Base-by-base conservation (phyloP, 2,888 invertebrate species). In the Blastobasis lacticolella region DNA sequence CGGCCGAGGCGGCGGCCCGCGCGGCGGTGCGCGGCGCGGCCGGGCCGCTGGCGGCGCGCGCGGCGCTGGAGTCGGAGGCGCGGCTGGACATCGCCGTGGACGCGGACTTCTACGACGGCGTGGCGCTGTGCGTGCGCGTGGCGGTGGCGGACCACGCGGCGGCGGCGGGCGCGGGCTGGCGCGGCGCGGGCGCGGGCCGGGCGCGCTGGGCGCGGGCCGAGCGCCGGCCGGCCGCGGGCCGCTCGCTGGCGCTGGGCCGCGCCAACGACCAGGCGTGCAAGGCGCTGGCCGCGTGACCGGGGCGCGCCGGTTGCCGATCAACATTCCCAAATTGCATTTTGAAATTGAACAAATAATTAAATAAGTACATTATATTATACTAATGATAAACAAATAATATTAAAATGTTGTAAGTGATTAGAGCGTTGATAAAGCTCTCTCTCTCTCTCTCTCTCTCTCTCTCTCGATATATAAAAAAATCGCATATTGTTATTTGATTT, bases 111-210 rank as follows among this genome's bases (percentile, higher is more conserved):
- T 10, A 42, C 9, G 48, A 37, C 43, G 42, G 48, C 37, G 42
- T 10, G 5, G 48, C 10, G 23, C 42, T 37, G 45, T 37, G 36
- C 45, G 45, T 9, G 36, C 45, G 45, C 37, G 36, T 45, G 6
- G 7, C 23, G 45, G 37, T 43, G 48, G 37, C 42, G 75, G 66
- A 56, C 93, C 57, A 90, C 91, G 78, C 52, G 92, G 92, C 91
- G 92, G 91, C 55, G 93, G 84, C 65, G 37, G 93, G 82, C 48
- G 90, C 89, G 64, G 93, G 81, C 66, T 93, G 80, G 63, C 91
- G 87, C 75, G 92, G 92, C 52, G 73, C 59, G 54, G 61, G 57
- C 49, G 53, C 55, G 51, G 38, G 52, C 40, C 40, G 36, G 50
- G 51, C 46, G 56, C 56, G 47, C 41, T 42, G 42, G 52, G 23